A percentile compares a stretch with the other conserved stretches of the same genome.
Conservation (phyloP, 2,797 vertebrate species). For the Heteromormyrus szaboi region DNA sequence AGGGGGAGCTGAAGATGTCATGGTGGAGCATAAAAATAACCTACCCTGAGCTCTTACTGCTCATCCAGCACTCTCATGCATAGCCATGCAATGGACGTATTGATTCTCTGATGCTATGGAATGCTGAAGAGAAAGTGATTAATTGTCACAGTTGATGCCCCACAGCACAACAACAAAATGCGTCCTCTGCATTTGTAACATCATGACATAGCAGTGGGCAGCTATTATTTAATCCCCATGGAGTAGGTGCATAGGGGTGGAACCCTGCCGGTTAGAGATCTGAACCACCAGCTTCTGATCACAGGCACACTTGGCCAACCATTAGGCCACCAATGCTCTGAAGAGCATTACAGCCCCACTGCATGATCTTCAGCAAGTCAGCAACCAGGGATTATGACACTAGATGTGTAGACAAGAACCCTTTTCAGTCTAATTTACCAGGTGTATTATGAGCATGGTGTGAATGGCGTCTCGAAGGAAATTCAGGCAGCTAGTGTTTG, state of each 20-base stretch:
- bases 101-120: not conserved
- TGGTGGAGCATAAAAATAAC: not conserved
- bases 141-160: not conserved
- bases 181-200: not conserved
- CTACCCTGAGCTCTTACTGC: not conserved
- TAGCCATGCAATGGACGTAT: not conserved
- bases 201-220: not conserved
- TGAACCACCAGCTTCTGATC: not conserved
- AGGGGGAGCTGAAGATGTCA: not conserved
- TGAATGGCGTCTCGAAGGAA: not conserved
- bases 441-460: not conserved
- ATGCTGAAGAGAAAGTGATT: not conserved
- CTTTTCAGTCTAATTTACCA: not conserved
- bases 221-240: not conserved
- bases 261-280: not conserved
- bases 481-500: not conserved
- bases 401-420: not conserved
- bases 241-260: not conserved
- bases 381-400: not conserved
- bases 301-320: not conserved
- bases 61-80: not conserved
- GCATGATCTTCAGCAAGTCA: not conserved
- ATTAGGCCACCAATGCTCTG: not conserved
- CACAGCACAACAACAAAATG: not conserved
- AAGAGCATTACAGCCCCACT: not conserved